These are phyloP conservation scores for Anguilla pacifica DNA, from an alignment of 2,797 vertebrate species.

Conservation along the genomic window DNA sequence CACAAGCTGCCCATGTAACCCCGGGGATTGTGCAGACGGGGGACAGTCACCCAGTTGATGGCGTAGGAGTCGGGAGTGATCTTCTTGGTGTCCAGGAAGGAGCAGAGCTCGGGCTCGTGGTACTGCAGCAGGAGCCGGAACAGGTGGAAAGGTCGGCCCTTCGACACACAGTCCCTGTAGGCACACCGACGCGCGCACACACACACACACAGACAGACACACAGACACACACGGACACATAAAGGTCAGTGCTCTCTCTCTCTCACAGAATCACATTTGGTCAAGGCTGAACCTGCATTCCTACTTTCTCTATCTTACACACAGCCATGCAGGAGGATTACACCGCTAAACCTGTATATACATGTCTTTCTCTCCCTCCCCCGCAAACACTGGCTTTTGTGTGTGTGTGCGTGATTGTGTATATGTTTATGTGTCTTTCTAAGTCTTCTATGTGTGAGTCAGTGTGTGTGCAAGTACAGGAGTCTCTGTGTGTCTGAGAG, in stretches of 20 bases:
- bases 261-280: background rate
- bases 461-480: background rate
- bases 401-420: background rate
- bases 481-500: background rate
- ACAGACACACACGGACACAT: slow-evolving; percentile 10
- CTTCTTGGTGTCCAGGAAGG: slow-evolving; percentile 97
- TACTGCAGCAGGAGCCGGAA: slow-evolving; percentile 95
- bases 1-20: background rate
- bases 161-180: slow-evolving; percentile 87
- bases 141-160: slow-evolving; percentile 94
- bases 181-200: background rate
- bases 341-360: background rate
- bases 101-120: slow-evolving; percentile 97
- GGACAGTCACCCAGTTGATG: slow-evolving; percentile 85
- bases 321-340: background rate
- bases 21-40: background rate
- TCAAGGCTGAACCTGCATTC: background rate
- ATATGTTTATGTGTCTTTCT: background rate
- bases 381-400: background rate
- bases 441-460: no score
- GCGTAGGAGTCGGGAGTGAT: slow-evolving; percentile 96
- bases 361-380: background rate
- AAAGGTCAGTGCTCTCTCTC: background rate
- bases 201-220: background rate
- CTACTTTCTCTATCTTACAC: background rate